Conservation (phyloP, 2,888 invertebrate species). For the Rhagium mordax region DNA sequence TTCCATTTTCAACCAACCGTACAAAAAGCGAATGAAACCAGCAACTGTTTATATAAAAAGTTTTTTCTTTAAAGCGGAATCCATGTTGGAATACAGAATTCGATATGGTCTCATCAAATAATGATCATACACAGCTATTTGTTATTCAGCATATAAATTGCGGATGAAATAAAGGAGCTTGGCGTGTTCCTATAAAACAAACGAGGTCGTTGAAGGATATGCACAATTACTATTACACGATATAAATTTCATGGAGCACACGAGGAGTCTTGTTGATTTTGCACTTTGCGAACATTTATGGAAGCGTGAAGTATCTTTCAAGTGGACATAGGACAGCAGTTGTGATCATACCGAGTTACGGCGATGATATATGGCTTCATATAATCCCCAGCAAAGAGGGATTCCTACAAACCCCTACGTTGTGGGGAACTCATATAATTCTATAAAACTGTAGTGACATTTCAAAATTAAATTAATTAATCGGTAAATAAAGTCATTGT, state of each 20-base stretch:
- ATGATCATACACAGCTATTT: slow-evolving; percentile 27
- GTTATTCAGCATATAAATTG: slow-evolving; percentile 27
- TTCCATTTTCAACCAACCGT: neutral
- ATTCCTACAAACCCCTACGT: neutral
- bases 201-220: slow-evolving; percentile 20
- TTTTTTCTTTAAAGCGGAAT: slow-evolving; percentile 1
- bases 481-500: neutral
- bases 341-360: slow-evolving; percentile 6
- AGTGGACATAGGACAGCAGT: slow-evolving; percentile 53
- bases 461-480: neutral
- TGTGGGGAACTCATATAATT: neutral
- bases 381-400: slow-evolving; percentile 10
- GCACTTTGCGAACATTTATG: slow-evolving; percentile 57
- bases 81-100: slow-evolving; percentile 1
- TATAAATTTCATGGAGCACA: slow-evolving; percentile 44
- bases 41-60: slow-evolving; percentile 16
- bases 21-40: slow-evolving; percentile 6
- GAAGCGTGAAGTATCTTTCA: slow-evolving; percentile 52
- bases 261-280: slow-evolving; percentile 53
- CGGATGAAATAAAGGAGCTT: slow-evolving; percentile 17
- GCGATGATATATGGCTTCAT: slow-evolving; percentile 24
- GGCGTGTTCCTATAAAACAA: neutral
- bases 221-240: slow-evolving; percentile 30
- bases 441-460: neutral
- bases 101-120: slow-evolving; percentile 31